These are phyloP conservation scores for Eudyptes chrysolophus DNA, from an alignment of 2,113 vertebrate genomes.

Conservation along the genomic window DNA sequence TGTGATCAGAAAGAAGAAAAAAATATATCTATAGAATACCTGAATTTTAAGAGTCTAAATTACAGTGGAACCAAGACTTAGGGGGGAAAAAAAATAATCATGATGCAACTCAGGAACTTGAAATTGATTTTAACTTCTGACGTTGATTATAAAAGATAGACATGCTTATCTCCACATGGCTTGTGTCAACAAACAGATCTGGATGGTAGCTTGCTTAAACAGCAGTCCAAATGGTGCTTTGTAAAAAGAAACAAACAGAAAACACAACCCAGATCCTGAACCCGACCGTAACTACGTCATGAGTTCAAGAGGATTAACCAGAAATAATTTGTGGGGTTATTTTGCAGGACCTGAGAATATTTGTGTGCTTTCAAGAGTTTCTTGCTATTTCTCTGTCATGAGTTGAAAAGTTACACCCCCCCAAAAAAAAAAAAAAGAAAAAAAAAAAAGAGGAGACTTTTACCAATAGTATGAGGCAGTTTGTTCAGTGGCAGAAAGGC, in stretches of 20 bases:
- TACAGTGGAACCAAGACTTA: background rate
- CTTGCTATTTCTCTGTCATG: background rate
- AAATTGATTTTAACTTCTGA: background rate
- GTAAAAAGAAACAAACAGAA: background rate
- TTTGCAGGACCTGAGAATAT: background rate
- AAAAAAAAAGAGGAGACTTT: background rate
- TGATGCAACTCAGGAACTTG: background rate
- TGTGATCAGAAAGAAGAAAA: background rate
- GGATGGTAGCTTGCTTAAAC: background rate
- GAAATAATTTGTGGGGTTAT: background rate
- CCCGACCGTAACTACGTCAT: rapidly evolving
- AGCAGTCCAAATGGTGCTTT: background rate
- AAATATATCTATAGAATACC: background rate
- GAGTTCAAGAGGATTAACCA: background rate
- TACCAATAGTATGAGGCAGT: background rate
- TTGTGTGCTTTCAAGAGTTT: background rate
- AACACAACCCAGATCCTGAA: background rate
- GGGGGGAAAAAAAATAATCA: background rate
- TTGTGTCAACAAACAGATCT: background rate
- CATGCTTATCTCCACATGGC: background rate
- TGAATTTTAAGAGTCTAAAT: background rate
- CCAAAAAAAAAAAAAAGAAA: background rate
- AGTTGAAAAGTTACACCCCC: background rate
- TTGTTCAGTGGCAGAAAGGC: background rate
- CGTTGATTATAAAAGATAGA: background rate